Base-by-base conservation (phyloP, 2,888 invertebrate species). In the Tenthredo amoena region DNA sequence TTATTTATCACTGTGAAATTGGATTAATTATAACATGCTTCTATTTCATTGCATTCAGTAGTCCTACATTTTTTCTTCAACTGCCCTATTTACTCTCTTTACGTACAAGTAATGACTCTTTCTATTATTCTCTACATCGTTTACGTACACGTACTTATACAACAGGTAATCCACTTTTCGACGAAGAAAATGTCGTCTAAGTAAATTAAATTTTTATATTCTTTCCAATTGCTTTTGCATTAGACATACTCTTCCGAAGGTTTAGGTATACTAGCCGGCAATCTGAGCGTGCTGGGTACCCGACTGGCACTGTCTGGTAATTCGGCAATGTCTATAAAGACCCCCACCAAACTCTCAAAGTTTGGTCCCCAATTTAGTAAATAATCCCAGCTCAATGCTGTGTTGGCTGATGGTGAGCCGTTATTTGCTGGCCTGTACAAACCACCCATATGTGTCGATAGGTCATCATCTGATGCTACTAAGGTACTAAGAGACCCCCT, bases 301-400 rank as follows among this genome's bases (percentile, higher is more conserved):
- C 97, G 95, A 87, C 96, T 96, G 89, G 91, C 89, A 84, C 91
- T 91, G 92, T 99, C 98, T 4, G 99, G 99, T 89, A 99, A 94
- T 94, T 98, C 98, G 74, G 98, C 99, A 90, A 99, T 99, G 94
- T 99, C 99, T 94, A 98, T 98, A 92, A 99, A 99, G 79, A 99
- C 99, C 40, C 99, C 98, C 87, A 98, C 98, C 92, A 99, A 95
- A 93, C 97, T 98, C 94, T 99, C 98, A 94, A 98, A 99, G 94
- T 98, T 99, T 31, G 98, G 98, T 10, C 99, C 98, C 98, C 99
- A 99, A 94, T 99, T 99, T 85, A 99, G 95, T 88, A 99, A 94
- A 92, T 98, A 98, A 92, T 99, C 98, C 98, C 98, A 99, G 84
- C 98, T 98, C 76, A 99, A 95, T 5, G 97, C 96, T 3, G 97